Evolutionary conservation across 2,797 vertebrate genomes (phyloP).

Genomic region (Enteromius anoplus): DNA sequence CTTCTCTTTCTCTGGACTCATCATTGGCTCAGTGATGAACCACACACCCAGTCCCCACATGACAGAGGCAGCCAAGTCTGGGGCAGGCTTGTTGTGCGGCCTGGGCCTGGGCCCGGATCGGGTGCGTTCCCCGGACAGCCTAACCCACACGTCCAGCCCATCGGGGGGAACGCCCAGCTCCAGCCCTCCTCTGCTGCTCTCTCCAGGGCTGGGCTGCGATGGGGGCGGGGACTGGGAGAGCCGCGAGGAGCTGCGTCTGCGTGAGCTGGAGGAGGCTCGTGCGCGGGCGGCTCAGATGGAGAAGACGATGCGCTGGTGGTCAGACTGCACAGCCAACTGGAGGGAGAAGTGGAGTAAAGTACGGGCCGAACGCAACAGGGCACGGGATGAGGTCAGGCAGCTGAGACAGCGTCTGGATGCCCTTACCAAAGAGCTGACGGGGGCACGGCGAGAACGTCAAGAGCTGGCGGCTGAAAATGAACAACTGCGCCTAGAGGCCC

Average conservation of each 20-base stretch:
- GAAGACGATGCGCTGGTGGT: slow-evolving; percentile 99
- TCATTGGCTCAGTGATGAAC: slow-evolving; percentile 80
- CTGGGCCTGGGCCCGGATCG: slow-evolving; percentile 84
- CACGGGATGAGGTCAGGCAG: slow-evolving; percentile 88
- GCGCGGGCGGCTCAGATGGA: slow-evolving; percentile 95
- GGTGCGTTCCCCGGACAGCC: slow-evolving; percentile 82
- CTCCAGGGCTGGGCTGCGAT: slow-evolving; percentile 73
- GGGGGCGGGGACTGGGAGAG: slow-evolving; percentile 92
- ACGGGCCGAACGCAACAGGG: slow-evolving; percentile 90
- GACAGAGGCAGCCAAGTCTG: slow-evolving; percentile 82
- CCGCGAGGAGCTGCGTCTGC: slow-evolving; percentile 90
- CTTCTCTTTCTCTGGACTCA: slow-evolving; percentile 9
- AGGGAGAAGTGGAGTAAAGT: slow-evolving; percentile 99
- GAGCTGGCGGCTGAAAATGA: slow-evolving; percentile 79
- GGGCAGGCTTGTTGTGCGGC: slow-evolving; percentile 80
- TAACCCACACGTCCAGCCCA: slow-evolving; percentile 84
- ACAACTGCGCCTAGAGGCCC: slow-evolving; percentile 69
- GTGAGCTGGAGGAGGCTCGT: slow-evolving; percentile 94
- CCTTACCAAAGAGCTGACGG: slow-evolving; percentile 89
- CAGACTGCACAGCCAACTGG: slow-evolving; percentile 97
- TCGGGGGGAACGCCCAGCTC: slow-evolving; percentile 87
- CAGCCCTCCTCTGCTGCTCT: slow-evolving; percentile 82
- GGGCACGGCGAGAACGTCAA: slow-evolving; percentile 82
- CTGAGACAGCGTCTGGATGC: slow-evolving; percentile 87
- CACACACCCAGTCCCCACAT: slow-evolving; percentile 86